These are phyloP conservation scores for Emydoidea blandingii DNA, from an alignment of 2,797 vertebrate genomes.

Conservation along the genomic window DNA sequence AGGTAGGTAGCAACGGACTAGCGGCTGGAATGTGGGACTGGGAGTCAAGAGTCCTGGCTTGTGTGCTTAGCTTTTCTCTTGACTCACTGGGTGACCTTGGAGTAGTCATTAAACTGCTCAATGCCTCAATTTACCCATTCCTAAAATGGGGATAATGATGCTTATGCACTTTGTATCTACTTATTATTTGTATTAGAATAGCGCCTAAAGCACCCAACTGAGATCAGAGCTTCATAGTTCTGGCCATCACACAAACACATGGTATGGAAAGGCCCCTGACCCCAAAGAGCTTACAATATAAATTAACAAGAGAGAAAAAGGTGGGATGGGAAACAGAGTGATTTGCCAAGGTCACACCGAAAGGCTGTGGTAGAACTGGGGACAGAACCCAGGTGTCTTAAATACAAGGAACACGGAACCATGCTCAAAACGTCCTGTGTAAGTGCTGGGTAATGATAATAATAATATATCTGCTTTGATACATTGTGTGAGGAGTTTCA, in stretches of 20 bases:
- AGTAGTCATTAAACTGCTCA: neutral
- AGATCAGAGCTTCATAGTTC: neutral
- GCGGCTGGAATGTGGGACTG: neutral
- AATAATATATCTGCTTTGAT: neutral
- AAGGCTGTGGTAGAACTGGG: neutral
- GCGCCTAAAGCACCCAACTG: neutral
- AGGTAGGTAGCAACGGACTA: neutral
- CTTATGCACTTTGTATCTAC: neutral
- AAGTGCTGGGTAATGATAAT: neutral
- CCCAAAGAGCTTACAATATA: neutral
- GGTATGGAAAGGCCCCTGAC: neutral
- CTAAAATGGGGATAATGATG: neutral
- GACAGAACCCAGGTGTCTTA: neutral
- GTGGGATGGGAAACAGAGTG: neutral
- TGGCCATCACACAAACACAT: neutral
- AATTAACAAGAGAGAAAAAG: neutral
- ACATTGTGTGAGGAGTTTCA: neutral
- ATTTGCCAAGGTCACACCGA: neutral
- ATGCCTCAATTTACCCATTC: neutral
- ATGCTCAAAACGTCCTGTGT: neutral
- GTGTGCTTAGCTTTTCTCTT: neutral
- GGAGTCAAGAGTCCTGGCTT: neutral
- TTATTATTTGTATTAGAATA: neutral
- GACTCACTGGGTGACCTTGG: neutral
- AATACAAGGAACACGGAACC: neutral